Base-by-base conservation (phyloP, 2,888 invertebrate genomes). In the Drosophila melanosoma region DNA sequence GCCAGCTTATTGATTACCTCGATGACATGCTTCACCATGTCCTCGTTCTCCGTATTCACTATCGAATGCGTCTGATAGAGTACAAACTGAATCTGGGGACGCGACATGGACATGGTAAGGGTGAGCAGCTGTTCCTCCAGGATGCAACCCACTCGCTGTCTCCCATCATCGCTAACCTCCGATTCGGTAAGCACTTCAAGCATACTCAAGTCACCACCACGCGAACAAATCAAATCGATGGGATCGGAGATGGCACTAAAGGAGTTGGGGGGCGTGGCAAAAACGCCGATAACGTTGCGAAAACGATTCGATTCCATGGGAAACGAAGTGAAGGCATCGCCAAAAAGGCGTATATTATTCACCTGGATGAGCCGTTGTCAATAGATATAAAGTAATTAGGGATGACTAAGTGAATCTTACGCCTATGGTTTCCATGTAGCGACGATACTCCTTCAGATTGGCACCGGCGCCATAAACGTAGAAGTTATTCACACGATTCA, bases 41-140 rank as follows among this genome's bases (percentile, higher is more conserved):
- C 95, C 49, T 94, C 94, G 79, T 97, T 97, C 92, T 97, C 97
- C 0, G 95, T 95, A 40, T 95, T 95, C 49, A 97, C 93, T 59
- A 96, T 95, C 0, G 97, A 97, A 93, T 97, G 97, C 0, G 97
- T 97, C 91, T 97, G 97, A 86, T 97, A 97, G 38, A 97, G 92
- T 17, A 97, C 95, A 74, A 97, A 94, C 90, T 97, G 97, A 32
- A 97, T 96, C 93, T 97, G 97, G 0, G 97, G 97, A 61, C 96
- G 95, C 0, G 97, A 96, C 94, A 97, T 95, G 0, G 96, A 95
- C 81, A 95, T 94, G 79, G 95, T 95, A 15, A 97, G 93, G 0
- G 97, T 97, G 83, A 95, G 95, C 89, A 96, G 94, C 91, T 97
- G 97, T 89, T 97, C 96, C 80, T 96, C 95, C 26, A 97, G 92